Base-by-base conservation (phyloP, 2,888 invertebrate species). In the Acleris literana region DNA sequence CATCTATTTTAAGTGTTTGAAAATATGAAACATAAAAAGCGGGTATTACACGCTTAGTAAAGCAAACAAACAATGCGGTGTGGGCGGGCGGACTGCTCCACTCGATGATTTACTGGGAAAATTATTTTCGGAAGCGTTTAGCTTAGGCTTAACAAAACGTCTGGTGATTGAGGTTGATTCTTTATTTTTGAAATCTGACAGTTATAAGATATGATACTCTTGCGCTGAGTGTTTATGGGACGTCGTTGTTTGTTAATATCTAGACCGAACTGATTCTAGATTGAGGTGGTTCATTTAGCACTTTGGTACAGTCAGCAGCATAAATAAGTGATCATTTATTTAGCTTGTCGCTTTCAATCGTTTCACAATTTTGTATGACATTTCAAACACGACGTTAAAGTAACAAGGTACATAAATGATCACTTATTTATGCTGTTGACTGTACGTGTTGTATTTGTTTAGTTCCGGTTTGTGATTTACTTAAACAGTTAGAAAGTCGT, bases 31-130 rank as follows among this genome's bases (percentile, higher is more conserved):
- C 82, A 85, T 84, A 87, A 86, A 82, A 77, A 80, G 76, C 68
- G 59, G 77, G 82, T 80, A 84, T 84, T 85, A 86, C 83, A 79
- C 78, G 84, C 76, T 81, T 79, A 77, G 78, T 77, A 85, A 80
- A 66, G 80, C 86, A 88, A 89, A 88, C 81, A 87, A 88, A 88
- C 86, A 87, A 78, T 78, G 72, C 39, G 73, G 70, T 57, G 63
- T 68, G 62, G 68, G 69, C 61, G 65, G 66, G 59, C 64, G 63
- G 69, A 71, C 68, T 56, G 66, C 70, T 70, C 70, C 72, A 71
- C 74, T 69, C 64, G 71, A 69, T 72, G 75, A 76, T 74, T 74
- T 76, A 76, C 70, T 63, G 70, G 62, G 68, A 70, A 69, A 68
- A 70, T 63, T 65, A 63, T 58, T 63, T 63, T 70, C 60, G 33